These are phyloP conservation scores for Agapornis canus DNA, from an alignment of 2,797 vertebrate species.

Conservation along the genomic window DNA sequence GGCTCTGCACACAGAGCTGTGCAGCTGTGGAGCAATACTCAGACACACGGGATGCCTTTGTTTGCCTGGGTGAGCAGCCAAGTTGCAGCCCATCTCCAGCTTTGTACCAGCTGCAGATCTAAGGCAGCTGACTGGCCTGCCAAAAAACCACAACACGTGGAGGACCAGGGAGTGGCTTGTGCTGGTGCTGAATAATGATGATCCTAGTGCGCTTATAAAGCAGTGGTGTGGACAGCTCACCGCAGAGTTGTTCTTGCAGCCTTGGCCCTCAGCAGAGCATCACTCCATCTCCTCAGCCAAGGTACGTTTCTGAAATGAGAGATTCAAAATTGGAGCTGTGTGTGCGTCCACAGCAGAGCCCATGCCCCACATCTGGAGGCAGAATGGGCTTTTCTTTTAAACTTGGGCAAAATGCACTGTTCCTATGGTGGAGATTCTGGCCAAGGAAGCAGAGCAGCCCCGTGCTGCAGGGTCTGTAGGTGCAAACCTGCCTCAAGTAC, in stretches of 20 bases:
- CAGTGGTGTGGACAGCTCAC: not conserved
- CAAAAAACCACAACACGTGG: not conserved
- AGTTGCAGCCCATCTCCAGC: constrained; percentile 65
- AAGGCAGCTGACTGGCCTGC: constrained; percentile 60
- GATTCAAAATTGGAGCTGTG: not conserved
- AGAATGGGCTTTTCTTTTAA: not conserved
- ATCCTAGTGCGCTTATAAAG: constrained; percentile 68
- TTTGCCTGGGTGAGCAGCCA: constrained; percentile 70
- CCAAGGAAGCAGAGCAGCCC: not conserved
- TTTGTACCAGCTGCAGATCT: constrained; percentile 63
- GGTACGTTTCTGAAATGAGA: constrained; percentile 48
- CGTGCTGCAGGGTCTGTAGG: not conserved
- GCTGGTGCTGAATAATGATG: constrained; percentile 24
- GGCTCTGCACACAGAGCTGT: not conserved
- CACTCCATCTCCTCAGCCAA: not conserved
- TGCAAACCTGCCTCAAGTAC: not conserved
- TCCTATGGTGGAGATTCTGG: not conserved
- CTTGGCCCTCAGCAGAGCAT: not conserved
- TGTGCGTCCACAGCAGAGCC: accelerated
- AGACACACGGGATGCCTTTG: constrained; percentile 50
- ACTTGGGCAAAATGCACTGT: not conserved
- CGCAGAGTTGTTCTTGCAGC: not conserved
- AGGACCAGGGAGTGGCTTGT: constrained; percentile 64
- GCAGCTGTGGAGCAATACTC: not conserved
- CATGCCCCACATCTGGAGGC: not conserved